Evolutionary conservation across 2,888 invertebrate species (phyloP), one percentile per base, ranked within the genome.

Genomic region (Ischnus inquisitorius): DNA sequence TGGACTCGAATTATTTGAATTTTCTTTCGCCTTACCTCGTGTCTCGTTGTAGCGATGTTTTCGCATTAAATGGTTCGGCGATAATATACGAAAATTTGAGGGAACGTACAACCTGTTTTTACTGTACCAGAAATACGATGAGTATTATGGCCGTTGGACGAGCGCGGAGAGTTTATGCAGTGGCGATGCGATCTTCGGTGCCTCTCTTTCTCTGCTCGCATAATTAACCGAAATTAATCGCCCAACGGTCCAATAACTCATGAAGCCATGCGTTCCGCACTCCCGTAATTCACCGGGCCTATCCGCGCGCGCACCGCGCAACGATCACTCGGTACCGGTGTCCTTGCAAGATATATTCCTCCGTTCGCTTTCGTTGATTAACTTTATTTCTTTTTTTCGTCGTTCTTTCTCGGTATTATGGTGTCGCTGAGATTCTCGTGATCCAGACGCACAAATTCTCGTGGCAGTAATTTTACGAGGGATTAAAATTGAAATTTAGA

Each of bases 171-270:
- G 54, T 22, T 22, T 10, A 22, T 19, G 19, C 54, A 54, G 54
- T 54, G 19, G 54, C 10, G 10, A 10, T 2, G 69, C 19, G 39
- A 12, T 54, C 39, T 54, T 67, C 43, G 25, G 41, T 54, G 39
- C 57, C 46, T 41, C 8, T 64, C 46, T 43, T 48, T 74, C 28
- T 28, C n/a, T 41, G 22, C 51, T 67, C 76, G 76, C 54, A 67
- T 67, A 67, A 67, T 76, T 76, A 76, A 76, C 65, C 25, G 51
- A 54, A 57, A 76, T 76, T 76, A 65, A 76, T 76, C 67, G 54
- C 39, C 67, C 67, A 67, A 8, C 51, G 64, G 28, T 65, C 48
- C 65, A 19, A 75, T 75, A 75, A 75, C 14, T 75, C 75, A 75
- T 64, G 64, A 48, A 22, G 62, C 64, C 41, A 41, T 69, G 34